These are phyloP conservation scores for Trichomalopsis sarcophagae DNA, from an alignment of 1,140 invertebrate genomes.

Conservation along the genomic window DNA sequence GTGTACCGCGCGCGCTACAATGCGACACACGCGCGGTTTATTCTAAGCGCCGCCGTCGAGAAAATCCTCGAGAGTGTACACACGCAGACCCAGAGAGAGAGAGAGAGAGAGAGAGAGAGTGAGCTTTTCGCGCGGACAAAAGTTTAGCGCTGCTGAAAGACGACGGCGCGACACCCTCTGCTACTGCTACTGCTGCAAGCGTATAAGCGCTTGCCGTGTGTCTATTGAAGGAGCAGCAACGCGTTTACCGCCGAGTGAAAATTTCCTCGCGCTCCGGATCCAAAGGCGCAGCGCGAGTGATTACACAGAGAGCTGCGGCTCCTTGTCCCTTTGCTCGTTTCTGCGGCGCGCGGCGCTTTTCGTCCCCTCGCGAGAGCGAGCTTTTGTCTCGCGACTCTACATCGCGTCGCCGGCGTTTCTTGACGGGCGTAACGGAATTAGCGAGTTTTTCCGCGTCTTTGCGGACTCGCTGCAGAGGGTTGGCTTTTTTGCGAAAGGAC, in stretches of 20 bases:
- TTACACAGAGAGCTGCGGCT: not conserved
- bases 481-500: not conserved
- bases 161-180: not conserved
- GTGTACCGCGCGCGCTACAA: not conserved
- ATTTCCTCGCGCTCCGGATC: conserved; percentile 5
- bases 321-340: conserved; percentile 7
- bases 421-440: not conserved
- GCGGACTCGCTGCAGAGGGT: not conserved
- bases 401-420: not conserved
- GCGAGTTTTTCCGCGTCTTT: not conserved
- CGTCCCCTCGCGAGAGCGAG: not conserved
- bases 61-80: conserved; percentile 19
- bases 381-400: not conserved
- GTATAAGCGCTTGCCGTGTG: not conserved
- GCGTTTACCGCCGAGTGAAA: not conserved
- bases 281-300: not conserved
- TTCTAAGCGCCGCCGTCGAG: conserved; percentile 41
- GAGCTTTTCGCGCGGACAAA: conserved; percentile 37
- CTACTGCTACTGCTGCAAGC: not conserved
- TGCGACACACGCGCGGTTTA: not conserved
- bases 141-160: conserved; percentile 34
- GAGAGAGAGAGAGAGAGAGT: no score
- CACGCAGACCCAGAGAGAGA: no score
- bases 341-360: not conserved
- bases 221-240: conserved; percentile 34